Base-by-base conservation (phyloP, 2,797 vertebrate genomes). In the Chelonia mydas region DNA sequence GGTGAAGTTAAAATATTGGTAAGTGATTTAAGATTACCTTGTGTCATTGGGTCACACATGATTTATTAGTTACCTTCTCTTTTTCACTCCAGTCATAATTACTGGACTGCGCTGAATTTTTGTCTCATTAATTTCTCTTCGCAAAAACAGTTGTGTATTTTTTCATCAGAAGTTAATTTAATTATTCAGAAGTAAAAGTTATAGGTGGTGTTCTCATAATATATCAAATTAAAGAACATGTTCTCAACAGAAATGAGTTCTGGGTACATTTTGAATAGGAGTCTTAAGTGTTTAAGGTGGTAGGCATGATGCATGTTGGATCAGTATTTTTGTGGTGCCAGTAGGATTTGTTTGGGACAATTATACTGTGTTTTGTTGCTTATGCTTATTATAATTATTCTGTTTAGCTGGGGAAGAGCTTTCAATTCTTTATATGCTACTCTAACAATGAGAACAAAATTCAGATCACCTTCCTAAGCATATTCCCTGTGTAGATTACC, bases 1-100 rank as follows among this genome's bases (percentile, higher is more conserved):
- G 98, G 99, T 99, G 97, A 99, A 99, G 98, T 98, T 99, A 98
- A 99, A 99, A 99, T 99, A 99, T 98, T 99, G 99, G 99, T 99
- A 98, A 99, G 99, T 99, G 90, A 90, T 89, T 83, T 83, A 81
- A 93, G 59, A 78, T 4, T 28, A 6, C 74, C 5, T 4, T 5
- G 0, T 82, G 11, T 25, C 77, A 68, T 77, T 19, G 45, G 3
- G 7, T 31, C 78, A 23, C 81, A 91, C 53, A 23, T 89, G n/a
- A 68, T 74, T 7, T 54, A 84, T 41, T 78, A 21, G 6, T 45
- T 81, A 4, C 0, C 68, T 82, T 81, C 12, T 83, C 3, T 86
- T 0, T 1, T 49, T 37, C 49, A 12, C 45, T 49, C 45, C 27
- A 47, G 13, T 47, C 15, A 27, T 77, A 49, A 31, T 49, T 77